Evolutionary conservation across 2,113 vertebrate genomes (phyloP), one percentile per base, ranked within the genome.

Genomic region (Andinoacara biseriatus): DNA sequence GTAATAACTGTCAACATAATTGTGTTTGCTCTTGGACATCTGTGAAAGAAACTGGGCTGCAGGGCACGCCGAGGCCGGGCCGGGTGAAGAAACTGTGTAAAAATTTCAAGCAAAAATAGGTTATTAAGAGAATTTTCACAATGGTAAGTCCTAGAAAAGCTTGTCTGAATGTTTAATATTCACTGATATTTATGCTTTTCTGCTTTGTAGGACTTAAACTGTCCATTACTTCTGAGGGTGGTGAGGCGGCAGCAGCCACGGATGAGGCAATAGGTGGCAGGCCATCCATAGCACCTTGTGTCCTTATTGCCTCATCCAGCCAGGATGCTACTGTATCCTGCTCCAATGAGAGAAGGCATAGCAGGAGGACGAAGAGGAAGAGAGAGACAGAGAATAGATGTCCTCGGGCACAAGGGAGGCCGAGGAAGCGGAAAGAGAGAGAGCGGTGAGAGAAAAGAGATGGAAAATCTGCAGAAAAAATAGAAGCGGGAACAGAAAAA

Each of bases 91-190:
- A 31, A 72, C 31, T 54, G 67, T 54, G 46, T 26, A 26, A 46
- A 13, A 52, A 20, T 43, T 29, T 52, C 43, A 72, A 31, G 43
- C 43, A 52, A 52, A 52, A 31, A 43, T 52, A 72, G 65, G 67
- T 33, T 72, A 18, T 26, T 33, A 72, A 31, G 17, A 54, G 17
- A 72, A 4, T 54, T 54, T 52, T 72, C 46, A 72, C 67, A 72
- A 72, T 31, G 49, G 24, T 26, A 72, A 72, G 65, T 72, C 24
- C 24, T 29, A 49, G 24, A 20, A 29, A 54, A 0, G 10, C 46
- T 54, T 54, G 52, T 54, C 33, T 52, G 13, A 31, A 72, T 72
- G 46, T 72, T 72, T 72, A 72, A 33, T 72, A 72, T 72, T 52
- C 31, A 52, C 52, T 72, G 52, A 52, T 72, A 72, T 72, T 54